Base-by-base conservation (phyloP, 2,888 invertebrate species). In the Carabus problematicus region DNA sequence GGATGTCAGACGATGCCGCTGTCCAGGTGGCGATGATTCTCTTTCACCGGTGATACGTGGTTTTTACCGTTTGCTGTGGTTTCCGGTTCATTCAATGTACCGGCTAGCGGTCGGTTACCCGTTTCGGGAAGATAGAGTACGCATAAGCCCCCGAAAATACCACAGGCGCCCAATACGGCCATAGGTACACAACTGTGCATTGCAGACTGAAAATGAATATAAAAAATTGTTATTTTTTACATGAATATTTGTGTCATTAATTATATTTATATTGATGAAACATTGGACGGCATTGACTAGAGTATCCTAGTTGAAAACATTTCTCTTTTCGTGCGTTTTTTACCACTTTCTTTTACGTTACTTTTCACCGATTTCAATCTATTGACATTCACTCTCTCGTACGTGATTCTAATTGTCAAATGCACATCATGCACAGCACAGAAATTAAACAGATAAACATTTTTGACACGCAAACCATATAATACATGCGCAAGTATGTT, bases 111-210 rank as follows among this genome's bases (percentile, higher is more conserved):
- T 61, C 79, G 80, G 64, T 84, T 84, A n/a, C 88, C 86, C 1
- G 92, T 92, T 82, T 94, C 94, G 0, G 93, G 93, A 60, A 94
- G 83, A 70, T 92, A 84, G 29, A 93, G 84, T 0, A 92, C 89
- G 52, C 90, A 86, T 42, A 88, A 81, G 1, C 93, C 93, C 1
- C 92, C 92, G 12, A 91, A 79, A 9, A 90, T 83, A 39, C 92
- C 89, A 74, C 88, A 85, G 7, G 85, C 85, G 1, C 92, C 91
- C 58, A 93, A 84, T 1, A 91, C 85, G 45, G 88, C 82, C 88
- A 92, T 89, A 8, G 93, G 88, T 61, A 92, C 82, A 73, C 89
- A 87, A n/a, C 82, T 83, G 78, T 89, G 88, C 71, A 91, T 81
- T 72, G 82, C 81, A 14, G 87, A 86, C 93, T 93, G 81, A 3